Base-by-base conservation (phyloP, 2,888 invertebrate species). In the Thelaira solivaga region DNA sequence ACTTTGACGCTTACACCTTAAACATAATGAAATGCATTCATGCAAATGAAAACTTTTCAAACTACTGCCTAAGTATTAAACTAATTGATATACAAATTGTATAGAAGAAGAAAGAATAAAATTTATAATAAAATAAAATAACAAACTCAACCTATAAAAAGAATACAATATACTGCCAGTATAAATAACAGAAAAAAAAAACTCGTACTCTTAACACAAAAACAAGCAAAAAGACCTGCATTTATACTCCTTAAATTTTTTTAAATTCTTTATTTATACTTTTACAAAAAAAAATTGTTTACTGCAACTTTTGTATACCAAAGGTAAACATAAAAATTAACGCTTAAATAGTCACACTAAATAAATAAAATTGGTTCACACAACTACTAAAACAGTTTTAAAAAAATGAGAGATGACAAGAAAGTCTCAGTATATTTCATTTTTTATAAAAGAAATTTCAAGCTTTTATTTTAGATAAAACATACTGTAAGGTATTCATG, bases 1-100 rank as follows among this genome's bases (percentile, higher is more conserved):
- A 45, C 31, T 47, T 22, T 61, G 34, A 2, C 10, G 61, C 7
- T n/a, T n/a, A 18, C 11, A 34, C 13, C 1, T 29, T 64, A 26
- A 45, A 16, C 11, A 67, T 18, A 39, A 13, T 47, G 16, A 45
- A 45, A 59, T 39, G 34, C 2, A n/a, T 36, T 47, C 4, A 74
- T 61, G 13, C 18, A 34, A 34, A 29, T 64, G 18, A 59, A 4
- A 43, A 36, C 43, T 24, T 64, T 24, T 61, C 47, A 10, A 69
- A 73, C 68, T 72, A 73, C 73, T 73, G 73, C 68, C 67, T 72
- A 76, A 80, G 64, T 73, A 76, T 68, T 76, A 65, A 76, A 73
- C 39, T 68, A 73, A 57, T 69, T 51, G 72, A 65, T 62, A 67
- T 55, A 49, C n/a, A 64, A 62, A n/a, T n/a, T n/a, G n/a, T n/a